phyloP scores from a whole-genome alignment of 2,797 vertebrate genomes.

The Leuciscus waleckii region DNA sequence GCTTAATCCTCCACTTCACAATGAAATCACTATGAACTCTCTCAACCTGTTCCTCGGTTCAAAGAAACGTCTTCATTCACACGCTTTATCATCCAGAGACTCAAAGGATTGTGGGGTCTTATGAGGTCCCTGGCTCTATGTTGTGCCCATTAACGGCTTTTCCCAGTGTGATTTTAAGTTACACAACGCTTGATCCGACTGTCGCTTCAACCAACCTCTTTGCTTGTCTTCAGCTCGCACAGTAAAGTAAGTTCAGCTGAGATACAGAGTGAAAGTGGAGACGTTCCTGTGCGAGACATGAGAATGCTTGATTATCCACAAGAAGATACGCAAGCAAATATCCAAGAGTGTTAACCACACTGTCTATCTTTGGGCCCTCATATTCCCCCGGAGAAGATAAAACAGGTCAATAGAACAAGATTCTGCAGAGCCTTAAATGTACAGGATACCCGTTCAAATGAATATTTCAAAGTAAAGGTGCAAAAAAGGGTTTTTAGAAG shows the following conservation, averaged over 20 bases:
- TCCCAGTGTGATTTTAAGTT: slow-evolving; percentile 57
- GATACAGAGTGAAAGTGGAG: neutral
- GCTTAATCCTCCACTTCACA: slow-evolving; percentile 16
- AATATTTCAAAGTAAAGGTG: slow-evolving; percentile 1
- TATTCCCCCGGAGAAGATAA: slow-evolving; percentile 15
- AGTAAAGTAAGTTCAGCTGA: slow-evolving; percentile 1
- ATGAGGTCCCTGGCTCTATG: neutral
- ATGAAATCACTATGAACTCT: slow-evolving; percentile 18
- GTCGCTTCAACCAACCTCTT: neutral
- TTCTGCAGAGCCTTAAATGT: slow-evolving; percentile 23
- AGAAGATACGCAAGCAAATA: slow-evolving; percentile 2
- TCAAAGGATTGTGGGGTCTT: slow-evolving; percentile 34
- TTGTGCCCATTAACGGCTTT: slow-evolving; percentile 14
- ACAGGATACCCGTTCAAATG: neutral
- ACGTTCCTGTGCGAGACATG: neutral
- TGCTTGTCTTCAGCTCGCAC: slow-evolving; percentile 16
- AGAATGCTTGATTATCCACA: slow-evolving; percentile 1
- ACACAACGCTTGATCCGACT: slow-evolving; percentile 55
- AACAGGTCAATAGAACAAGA: slow-evolving; percentile 43
- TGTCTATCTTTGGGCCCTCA: slow-evolving; percentile 2
- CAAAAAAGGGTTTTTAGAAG: neutral
- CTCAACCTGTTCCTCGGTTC: neutral
- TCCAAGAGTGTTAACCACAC: neutral
- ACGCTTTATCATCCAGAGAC: neutral
- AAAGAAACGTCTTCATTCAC: neutral